Base-by-base conservation (phyloP, 2,113 vertebrate genomes). In the Dermatemys mawii region DNA sequence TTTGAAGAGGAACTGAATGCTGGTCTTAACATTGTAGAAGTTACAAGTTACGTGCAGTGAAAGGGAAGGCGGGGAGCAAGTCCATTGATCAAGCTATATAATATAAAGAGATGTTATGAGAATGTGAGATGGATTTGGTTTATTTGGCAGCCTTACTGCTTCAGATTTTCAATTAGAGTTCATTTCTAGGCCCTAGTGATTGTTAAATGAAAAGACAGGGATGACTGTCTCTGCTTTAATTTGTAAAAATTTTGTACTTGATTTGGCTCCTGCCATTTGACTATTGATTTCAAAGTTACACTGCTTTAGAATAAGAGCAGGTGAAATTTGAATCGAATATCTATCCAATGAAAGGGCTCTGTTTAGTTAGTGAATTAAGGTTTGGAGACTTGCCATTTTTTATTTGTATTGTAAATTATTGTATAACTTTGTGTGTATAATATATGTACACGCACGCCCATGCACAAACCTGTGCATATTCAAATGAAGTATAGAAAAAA, bases 111-210 rank as follows among this genome's bases (percentile, higher is more conserved):
- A 70, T 70, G 60, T n/a, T 32, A 67, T 67, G 60, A 67, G 60
- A 14, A 17, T 26, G 35, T n/a, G 21, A 53, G 35, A 46, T 49
- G 17, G 81, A 29, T 27, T 49, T 32, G 22, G 27, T 53, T 90
- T 89, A 27, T 89, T 46, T 76, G 41, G 63, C 48, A 87, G 73
- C 50, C 35, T 35, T 81, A 11, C 32, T 90, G n/a, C n/a, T 88
- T 54, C 17, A 16, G 27, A 49, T 35, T 86, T 91, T 79, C 46
- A 54, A 1, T 60, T 29, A 70, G 46, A 67, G 26, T 67, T 0
- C 1, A 2, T 83, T 16, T 7, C 5, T 63, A 21, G 53, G 53
- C 32, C 19, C 1, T 49, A 27, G 0, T 3, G 7, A 50, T 78
- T 10, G 55, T 10, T 44, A 14, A 12, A 22, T 76, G 38, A 44